Evolutionary conservation across 2,797 vertebrate species (phyloP).

Genomic region (Gymnoscopelus microlampas): DNA sequence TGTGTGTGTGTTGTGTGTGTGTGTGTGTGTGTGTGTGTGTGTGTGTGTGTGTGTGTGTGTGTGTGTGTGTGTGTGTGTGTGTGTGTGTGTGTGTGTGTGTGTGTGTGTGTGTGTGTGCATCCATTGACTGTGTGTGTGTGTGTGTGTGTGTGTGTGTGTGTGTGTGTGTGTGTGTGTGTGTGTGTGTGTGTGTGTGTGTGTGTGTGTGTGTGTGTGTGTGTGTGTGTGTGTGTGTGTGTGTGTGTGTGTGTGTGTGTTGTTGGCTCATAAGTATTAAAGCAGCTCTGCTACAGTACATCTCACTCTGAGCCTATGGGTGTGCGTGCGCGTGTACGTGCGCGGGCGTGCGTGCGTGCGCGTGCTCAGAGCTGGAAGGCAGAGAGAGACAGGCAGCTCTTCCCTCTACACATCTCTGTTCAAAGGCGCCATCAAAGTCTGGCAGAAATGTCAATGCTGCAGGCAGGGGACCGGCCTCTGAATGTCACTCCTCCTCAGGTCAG

Average conservation of each 20-base stretch:
- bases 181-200: too few relatives aligned
- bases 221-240: too few relatives aligned
- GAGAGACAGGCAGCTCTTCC: constrained; percentile 72
- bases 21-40: too few relatives aligned
- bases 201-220: too few relatives aligned
- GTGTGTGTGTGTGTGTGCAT: constrained; percentile 9
- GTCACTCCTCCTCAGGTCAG: constrained; percentile 83
- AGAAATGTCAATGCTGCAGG: constrained; percentile 85
- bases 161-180: too few relatives aligned
- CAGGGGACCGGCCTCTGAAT: constrained; percentile 82
- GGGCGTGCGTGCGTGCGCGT: background rate
- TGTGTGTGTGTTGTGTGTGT: too few relatives aligned
- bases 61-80: constrained; percentile 31
- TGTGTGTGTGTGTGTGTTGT: constrained; percentile 6
- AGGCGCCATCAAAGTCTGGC: constrained; percentile 84
- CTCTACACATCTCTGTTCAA: constrained; percentile 83
- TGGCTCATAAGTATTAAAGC: constrained; percentile 13
- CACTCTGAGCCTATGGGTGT: constrained; percentile 49
- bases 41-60: background rate
- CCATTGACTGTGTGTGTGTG: background rate
- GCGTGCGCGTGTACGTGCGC: background rate
- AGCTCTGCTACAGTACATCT: constrained; percentile 58
- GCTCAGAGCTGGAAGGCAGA: constrained; percentile 63
- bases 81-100: constrained; percentile 8
- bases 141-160: too few relatives aligned